Evolutionary conservation across 2,888 invertebrate species (phyloP).

Genomic region (Trypoxylon attenuatum): DNA sequence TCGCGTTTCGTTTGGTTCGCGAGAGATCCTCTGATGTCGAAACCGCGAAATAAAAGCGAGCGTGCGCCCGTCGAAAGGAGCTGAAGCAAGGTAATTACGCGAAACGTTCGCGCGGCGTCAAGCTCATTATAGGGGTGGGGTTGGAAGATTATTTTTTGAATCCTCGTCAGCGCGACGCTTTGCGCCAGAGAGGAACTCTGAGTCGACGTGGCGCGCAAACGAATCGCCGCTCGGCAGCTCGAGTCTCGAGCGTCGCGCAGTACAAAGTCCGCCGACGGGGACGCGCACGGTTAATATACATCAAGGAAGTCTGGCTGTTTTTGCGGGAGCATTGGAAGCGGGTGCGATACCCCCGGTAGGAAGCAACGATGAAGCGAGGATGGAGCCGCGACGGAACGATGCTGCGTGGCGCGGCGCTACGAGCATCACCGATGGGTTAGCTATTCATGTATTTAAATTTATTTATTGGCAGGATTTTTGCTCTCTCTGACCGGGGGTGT

Average conservation of each 20-base stretch:
- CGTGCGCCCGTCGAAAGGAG: background rate
- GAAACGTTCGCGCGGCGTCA: background rate
- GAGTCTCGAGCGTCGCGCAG: background rate
- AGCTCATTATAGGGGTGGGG: background rate
- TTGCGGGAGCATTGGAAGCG: background rate
- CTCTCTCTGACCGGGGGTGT: constrained; percentile 50
- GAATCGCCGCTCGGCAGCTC: background rate
- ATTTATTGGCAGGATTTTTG: constrained; percentile 73
- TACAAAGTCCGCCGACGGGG: no score
- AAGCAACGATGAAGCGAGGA: constrained; percentile 50
- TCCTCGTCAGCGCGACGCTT: no score
- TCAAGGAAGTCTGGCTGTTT: background rate
- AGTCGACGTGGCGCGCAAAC: no score
- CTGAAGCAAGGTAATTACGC: background rate
- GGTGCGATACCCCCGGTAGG: constrained; percentile 41
- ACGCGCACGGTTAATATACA: no score
- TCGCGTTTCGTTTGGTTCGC: background rate
- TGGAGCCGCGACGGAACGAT: no score
- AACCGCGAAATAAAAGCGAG: background rate
- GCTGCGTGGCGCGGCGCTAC: no score
- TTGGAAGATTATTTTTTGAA: background rate
- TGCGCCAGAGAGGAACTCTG: no score
- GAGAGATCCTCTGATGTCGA: background rate
- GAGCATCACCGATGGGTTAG: constrained; percentile 54
- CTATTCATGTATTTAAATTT: constrained; percentile 74